Evolutionary conservation across 1,140 invertebrate species (phyloP), one percentile per base, ranked within the genome.

Genomic region (Neoseiulus cucumeris): DNA sequence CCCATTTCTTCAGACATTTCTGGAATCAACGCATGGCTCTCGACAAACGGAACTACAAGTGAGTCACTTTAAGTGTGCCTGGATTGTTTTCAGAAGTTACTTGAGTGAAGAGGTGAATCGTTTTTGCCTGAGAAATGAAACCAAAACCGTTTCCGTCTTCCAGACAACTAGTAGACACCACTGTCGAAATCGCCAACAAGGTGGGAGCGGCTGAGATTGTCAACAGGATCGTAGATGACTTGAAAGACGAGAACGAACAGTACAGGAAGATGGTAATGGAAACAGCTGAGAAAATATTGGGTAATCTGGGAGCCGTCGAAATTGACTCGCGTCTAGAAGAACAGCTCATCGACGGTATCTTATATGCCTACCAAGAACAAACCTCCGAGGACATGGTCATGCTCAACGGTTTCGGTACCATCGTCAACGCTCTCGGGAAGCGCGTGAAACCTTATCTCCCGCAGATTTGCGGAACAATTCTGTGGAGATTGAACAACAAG

Each of bases 221-320:
- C 65, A 92, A 92, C 74, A 82, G 95, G 64, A 91, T 99, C 44
- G 96, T 99, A 0, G 95, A 99, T 73, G 95, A 99, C 78, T 78
- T 99, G 39, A 99, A 99, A 78, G 95, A 99, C 76, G 95, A 98
- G 78, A 97, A 98, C 76, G 96, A 99, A 76, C 91, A 97, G 72
- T 99, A 98, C 76, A 82, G 96, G 68, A 99, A 99, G 80, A 98
- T 99, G 95, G 95, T 99, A 0, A 98, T 99, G 92, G 96, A 99
- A 76, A 98, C 92, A 0, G 98, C 99, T 68, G 96, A 99, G 75
- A 98, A 99, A 76, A 80, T 98, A 66, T 91, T 99, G 83, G 89
- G 87, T 6, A 94, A 96, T 76, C 80, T 98, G 20, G 96, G 96
- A 41, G 93, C 94, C 0, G 89, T 91, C 0, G 95, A 98, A 75